These are phyloP conservation scores for Rhinophrynus dorsalis DNA, from an alignment of 2,797 vertebrate species.

Conservation along the genomic window DNA sequence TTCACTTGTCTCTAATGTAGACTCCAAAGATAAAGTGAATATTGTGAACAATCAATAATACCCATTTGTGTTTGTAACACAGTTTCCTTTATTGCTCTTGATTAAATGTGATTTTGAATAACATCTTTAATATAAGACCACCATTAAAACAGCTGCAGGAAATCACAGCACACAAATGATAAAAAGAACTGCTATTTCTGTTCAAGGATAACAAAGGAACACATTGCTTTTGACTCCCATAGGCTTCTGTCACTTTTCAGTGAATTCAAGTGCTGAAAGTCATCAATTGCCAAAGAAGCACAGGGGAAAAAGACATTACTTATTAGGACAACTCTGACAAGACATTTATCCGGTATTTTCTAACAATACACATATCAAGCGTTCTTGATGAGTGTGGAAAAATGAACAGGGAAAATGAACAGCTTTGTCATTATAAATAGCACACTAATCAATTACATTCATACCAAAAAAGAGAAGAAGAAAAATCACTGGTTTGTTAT, in stretches of 20 bases:
- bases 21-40: slow-evolving; percentile 7
- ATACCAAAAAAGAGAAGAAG: slow-evolving; percentile 67
- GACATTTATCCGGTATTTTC: slow-evolving; percentile 68
- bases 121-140: slow-evolving; percentile 41
- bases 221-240: slow-evolving; percentile 61
- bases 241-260: slow-evolving; percentile 68
- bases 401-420: slow-evolving; percentile 65
- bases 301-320: slow-evolving; percentile 68
- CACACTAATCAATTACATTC: slow-evolving; percentile 71
- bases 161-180: not conserved
- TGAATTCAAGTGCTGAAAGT: slow-evolving; percentile 65
- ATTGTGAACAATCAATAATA: slow-evolving; percentile 13
- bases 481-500: slow-evolving; percentile 65
- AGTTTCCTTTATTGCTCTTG: slow-evolving; percentile 10
- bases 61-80: not conserved
- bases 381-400: slow-evolving; percentile 67
- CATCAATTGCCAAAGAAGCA: slow-evolving; percentile 68
- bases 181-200: slow-evolving; percentile 46
- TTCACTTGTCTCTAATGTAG: not conserved
- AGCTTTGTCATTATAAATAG: slow-evolving; percentile 71
- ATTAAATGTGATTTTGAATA: slow-evolving; percentile 45
- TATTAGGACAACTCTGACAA: slow-evolving; percentile 72
- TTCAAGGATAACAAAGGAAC: slow-evolving; percentile 56
- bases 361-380: slow-evolving; percentile 65
- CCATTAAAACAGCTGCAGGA: slow-evolving; percentile 31